Conservation (phyloP, 2,113 vertebrate genomes). For the Chaetodon auriga region DNA sequence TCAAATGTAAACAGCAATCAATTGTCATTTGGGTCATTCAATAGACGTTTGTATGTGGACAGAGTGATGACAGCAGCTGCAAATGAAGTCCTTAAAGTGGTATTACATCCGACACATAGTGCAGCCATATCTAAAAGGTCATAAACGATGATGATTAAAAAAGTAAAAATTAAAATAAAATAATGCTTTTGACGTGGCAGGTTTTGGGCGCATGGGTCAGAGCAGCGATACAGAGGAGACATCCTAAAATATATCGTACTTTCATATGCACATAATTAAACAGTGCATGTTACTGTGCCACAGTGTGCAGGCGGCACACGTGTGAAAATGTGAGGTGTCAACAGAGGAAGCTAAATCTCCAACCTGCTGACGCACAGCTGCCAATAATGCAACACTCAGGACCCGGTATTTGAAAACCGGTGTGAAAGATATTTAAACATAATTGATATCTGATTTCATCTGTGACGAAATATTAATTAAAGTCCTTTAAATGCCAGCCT, state of each 20-base stretch:
- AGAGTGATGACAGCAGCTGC: conserved; percentile 9
- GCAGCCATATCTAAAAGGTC: background rate
- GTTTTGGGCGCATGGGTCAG: background rate
- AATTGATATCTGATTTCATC: conserved; percentile 91
- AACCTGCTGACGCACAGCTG: conserved; percentile 52
- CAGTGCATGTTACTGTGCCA: conserved; percentile 7
- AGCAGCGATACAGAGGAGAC: background rate
- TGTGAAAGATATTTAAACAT: conserved; percentile 92
- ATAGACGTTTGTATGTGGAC: conserved; percentile 17
- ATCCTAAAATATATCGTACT: background rate
- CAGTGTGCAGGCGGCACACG: conserved; percentile 5
- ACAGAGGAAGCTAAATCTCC: conserved; percentile 36
- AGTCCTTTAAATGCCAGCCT: conserved; percentile 96
- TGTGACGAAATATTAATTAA: conserved; percentile 97
- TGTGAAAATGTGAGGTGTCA: conserved; percentile 39
- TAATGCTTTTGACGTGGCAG: background rate
- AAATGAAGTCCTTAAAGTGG: conserved; percentile 18
- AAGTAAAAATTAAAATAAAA: background rate
- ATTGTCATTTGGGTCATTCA: conserved; percentile 63
- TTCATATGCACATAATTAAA: background rate
- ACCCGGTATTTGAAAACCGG: conserved; percentile 86
- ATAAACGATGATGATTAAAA: background rate
- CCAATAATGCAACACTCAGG: conserved; percentile 46
- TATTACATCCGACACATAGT: background rate
- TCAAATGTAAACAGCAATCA: conserved; percentile 39